Evolutionary conservation across 1,140 invertebrate species (phyloP), one percentile per base, ranked within the genome.

Genomic region (Camponotus pennsylvanicus): DNA sequence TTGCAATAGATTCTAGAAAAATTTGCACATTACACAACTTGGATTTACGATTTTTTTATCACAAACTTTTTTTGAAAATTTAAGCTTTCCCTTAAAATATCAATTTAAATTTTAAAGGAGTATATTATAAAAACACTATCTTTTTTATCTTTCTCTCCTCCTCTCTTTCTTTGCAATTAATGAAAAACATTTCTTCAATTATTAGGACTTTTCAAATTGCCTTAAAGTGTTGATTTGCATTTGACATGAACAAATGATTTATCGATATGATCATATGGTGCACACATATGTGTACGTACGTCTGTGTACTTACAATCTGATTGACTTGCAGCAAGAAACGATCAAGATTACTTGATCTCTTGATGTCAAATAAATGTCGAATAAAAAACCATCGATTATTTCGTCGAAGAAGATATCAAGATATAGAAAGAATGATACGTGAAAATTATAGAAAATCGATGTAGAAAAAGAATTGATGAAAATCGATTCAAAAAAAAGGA

Each of bases 301-400:
- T 63, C 59, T 42, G 61, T 67, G 52, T 89, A 77, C 79, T 70
- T 82, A 85, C 86, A 86, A 83, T 64, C 85, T 69, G 61, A 85
- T 90, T 86, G 63, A 82, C 32, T 55, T 63, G 52, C 52, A 8
- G 42, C 40, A 34, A 59, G 79, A 82, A 52, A 6, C 42, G 82
- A 80, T 85, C 71, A 67, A 70, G 87, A 93, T 92, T 90, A 87
- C 90, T 92, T 90, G 92, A 92, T 92, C 88, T 92, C 82, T 90
- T 86, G 91, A 89, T 86, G 88, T 27, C 27, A 0, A 27, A 27
- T 27, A 27, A 27, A 91, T 87, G 86, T 86, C 66, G 61, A 49
- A 69, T 87, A 93, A 93, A 91, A 88, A 83, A 90, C 86, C 71
- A 37, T 67, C 66, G 89, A 64, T 89, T 86, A 83, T 76, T 92